phyloP scores from a whole-genome alignment of 2,888 invertebrate genomes.

The Drosophila subsilvestris region DNA sequence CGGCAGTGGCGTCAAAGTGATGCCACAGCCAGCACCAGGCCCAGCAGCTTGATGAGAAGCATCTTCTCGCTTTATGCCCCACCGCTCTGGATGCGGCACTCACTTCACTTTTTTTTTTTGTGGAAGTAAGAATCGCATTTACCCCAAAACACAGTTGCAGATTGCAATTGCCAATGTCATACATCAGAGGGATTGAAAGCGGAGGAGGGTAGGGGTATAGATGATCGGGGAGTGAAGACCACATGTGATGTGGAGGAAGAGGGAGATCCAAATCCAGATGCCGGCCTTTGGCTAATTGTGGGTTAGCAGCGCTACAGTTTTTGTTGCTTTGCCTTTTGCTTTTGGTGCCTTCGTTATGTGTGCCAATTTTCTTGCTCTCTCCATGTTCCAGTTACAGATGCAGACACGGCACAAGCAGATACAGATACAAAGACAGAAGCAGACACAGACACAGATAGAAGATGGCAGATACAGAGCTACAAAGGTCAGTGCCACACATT shows the following conservation, averaged over 20 bases:
- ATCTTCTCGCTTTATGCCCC: constrained; percentile 14
- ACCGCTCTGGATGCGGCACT: constrained; percentile 42
- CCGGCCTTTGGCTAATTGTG: constrained; percentile 62
- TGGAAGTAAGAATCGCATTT: constrained; percentile 29
- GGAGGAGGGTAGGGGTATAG: constrained; percentile 5
- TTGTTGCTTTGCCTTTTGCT: constrained; percentile 5
- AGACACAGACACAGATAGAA: background rate
- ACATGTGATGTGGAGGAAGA: constrained; percentile 55
- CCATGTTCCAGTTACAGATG: background rate
- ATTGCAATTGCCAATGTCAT: constrained; percentile 57
- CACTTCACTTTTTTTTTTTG: constrained; percentile 46
- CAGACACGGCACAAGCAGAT: background rate
- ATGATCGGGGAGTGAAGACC: constrained; percentile 16
- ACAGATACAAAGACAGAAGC: constrained; percentile 20
- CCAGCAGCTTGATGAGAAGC: constrained; percentile 58
- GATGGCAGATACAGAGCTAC: constrained; percentile 3
- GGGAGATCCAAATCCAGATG: constrained; percentile 39
- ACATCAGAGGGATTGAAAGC: constrained; percentile 41
- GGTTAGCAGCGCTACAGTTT: constrained; percentile 61
- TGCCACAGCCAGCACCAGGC: constrained; percentile 32
- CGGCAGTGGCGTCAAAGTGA: constrained; percentile 9
- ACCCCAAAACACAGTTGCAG: constrained; percentile 63
- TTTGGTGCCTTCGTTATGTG: constrained; percentile 13
- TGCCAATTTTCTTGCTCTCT: constrained; percentile 29
- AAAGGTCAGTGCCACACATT: constrained; percentile 42